A percentile compares a stretch with the other conserved stretches of the same genome.
Evolutionary conservation across 2,888 invertebrate genomes (phyloP).

Genomic region (Azorinus chamasolen): DNA sequence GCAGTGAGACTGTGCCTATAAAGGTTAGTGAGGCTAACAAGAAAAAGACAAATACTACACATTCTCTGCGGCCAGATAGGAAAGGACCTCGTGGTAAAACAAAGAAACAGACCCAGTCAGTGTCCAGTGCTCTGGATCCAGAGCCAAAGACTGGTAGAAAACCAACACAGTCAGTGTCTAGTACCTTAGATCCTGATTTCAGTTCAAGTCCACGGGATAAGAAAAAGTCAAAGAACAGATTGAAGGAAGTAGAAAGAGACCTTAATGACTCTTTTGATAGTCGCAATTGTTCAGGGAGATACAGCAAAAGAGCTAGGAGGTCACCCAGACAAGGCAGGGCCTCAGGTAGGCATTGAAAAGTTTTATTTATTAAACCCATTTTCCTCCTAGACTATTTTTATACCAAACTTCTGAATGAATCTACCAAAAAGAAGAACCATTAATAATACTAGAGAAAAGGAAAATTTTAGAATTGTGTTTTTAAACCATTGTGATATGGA

Average conservation of each 20-base stretch:
- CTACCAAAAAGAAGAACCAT: no score
- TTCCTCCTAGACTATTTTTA: no score
- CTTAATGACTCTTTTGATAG: slow-evolving; percentile 47
- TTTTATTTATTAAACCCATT: no score
- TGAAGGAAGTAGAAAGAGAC: slow-evolving; percentile 20
- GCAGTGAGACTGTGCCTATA: slow-evolving; percentile 59
- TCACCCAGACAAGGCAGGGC: slow-evolving; percentile 58
- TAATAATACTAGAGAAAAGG: no score
- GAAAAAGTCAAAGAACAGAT: slow-evolving; percentile 26
- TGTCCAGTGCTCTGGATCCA: slow-evolving; percentile 47
- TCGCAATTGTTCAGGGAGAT: slow-evolving; percentile 49
- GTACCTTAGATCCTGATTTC: background rate
- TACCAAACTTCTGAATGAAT: no score
- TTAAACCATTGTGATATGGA: no score
- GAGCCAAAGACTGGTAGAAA: slow-evolving; percentile 6
- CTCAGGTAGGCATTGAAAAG: slow-evolving; percentile 16
- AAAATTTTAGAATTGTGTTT: no score
- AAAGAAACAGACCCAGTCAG: slow-evolving; percentile 44
- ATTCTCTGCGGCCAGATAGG: slow-evolving; percentile 59
- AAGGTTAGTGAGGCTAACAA: slow-evolving; percentile 24
- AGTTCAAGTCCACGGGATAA: slow-evolving; percentile 6
- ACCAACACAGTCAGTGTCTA: background rate
- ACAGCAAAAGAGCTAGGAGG: slow-evolving; percentile 63
- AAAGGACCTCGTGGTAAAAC: slow-evolving; percentile 38
- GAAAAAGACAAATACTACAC: slow-evolving; percentile 47